Evolutionary conservation across 2,888 invertebrate species (phyloP).

Genomic region (Sphaerophoria rueppellii): DNA sequence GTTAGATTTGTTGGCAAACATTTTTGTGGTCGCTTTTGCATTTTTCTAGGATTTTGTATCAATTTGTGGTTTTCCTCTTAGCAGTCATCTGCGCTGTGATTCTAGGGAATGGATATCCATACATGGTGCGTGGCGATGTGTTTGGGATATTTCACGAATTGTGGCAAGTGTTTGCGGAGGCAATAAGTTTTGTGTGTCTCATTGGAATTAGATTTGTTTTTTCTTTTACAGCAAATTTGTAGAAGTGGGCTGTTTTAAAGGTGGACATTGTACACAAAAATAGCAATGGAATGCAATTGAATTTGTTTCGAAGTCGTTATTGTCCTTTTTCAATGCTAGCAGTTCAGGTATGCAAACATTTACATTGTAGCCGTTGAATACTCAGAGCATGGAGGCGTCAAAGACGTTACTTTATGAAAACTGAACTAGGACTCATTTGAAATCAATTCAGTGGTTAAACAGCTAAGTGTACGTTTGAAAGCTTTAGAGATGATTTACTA

Average conservation of each 20-base stretch:
- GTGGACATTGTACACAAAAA: not conserved
- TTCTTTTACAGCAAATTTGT: not conserved
- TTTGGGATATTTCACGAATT: slow-evolving; percentile 20
- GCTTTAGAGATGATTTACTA: too few relatives aligned
- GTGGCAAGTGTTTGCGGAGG: slow-evolving; percentile 62
- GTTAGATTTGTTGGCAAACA: slow-evolving; percentile 37
- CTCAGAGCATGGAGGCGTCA: too few relatives aligned
- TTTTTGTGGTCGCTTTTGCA: slow-evolving; percentile 59
- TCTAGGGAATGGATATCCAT: slow-evolving; percentile 40
- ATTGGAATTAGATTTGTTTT: not conserved
- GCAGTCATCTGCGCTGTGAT: slow-evolving; percentile 41
- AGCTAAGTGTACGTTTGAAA: too few relatives aligned
- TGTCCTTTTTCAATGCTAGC: too few relatives aligned
- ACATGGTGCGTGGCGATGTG: slow-evolving; percentile 9
- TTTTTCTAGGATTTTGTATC: slow-evolving; percentile 61
- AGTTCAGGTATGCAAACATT: too few relatives aligned
- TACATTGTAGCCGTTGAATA: too few relatives aligned
- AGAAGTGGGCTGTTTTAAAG: not conserved
- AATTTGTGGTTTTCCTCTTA: slow-evolving; percentile 63
- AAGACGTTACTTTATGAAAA: too few relatives aligned
- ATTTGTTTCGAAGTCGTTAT: not conserved
- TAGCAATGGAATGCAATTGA: not conserved
- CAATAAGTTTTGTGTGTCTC: slow-evolving; percentile 1
- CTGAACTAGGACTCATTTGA: too few relatives aligned
- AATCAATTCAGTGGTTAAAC: too few relatives aligned